Conservation (phyloP, 2,113 vertebrate species). For the Sceloporus undulatus region DNA sequence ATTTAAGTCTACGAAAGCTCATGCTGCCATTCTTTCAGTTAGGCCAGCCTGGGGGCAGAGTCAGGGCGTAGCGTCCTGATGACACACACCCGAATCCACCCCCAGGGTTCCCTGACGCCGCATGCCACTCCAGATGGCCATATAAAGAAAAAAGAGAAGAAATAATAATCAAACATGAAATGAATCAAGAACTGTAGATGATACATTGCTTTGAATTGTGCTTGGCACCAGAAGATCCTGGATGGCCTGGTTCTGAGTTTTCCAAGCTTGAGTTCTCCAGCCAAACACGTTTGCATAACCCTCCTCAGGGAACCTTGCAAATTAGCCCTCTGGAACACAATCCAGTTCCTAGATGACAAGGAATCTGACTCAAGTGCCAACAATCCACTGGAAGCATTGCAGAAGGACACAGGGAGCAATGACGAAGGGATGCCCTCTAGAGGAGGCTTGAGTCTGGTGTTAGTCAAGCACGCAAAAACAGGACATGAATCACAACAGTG, state of each 20-base stretch:
- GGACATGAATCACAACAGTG: neutral
- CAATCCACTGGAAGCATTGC: neutral
- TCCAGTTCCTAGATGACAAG: conserved; percentile 70
- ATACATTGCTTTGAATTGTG: conserved; percentile 9
- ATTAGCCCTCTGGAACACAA: neutral
- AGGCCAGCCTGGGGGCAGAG: no score
- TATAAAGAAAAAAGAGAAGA: neutral
- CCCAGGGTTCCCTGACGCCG: no score
- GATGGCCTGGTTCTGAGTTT: conserved; percentile 15
- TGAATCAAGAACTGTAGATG: neutral
- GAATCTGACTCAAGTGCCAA: conserved; percentile 62
- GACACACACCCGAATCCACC: no score
- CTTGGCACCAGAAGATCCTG: neutral
- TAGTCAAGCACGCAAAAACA: neutral
- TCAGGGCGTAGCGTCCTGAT: no score
- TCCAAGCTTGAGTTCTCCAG: neutral
- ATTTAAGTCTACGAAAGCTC: no score
- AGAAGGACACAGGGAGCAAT: conserved; percentile 1
- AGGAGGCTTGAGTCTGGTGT: neutral
- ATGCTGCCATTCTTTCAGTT: no score
- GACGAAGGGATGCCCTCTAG: neutral
- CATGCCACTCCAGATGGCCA: no score
- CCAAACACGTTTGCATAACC: conserved; percentile 35
- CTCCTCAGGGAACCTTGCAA: neutral
- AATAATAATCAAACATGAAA: neutral